Evolutionary conservation across 2,888 invertebrate genomes (phyloP).

Genomic region (Leptura quadrifasciata): DNA sequence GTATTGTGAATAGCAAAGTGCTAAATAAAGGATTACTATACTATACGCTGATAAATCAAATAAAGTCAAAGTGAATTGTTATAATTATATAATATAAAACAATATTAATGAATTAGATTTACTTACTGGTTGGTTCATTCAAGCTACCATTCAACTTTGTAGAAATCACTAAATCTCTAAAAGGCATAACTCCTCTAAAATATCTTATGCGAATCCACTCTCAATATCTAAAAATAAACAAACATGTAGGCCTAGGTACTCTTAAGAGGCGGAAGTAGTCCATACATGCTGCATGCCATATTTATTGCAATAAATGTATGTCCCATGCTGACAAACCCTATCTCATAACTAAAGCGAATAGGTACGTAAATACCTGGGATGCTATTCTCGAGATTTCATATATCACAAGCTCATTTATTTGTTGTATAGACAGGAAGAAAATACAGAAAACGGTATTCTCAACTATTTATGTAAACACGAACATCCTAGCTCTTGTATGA

Average conservation of each 20-base stretch:
- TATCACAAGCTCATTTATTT: background rate
- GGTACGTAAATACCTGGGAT: background rate
- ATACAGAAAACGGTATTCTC: background rate
- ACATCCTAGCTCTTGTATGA: background rate
- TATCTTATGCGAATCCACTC: no score
- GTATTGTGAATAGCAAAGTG: no score
- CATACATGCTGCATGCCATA: background rate
- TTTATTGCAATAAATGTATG: background rate
- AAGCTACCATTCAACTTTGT: no score
- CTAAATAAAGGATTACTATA: no score
- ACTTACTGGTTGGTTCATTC: no score
- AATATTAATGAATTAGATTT: no score
- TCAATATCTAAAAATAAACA: background rate
- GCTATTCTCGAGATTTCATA: background rate
- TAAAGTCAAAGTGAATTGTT: no score
- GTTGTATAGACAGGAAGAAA: background rate
- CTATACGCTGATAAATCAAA: no score
- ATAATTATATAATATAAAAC: no score
- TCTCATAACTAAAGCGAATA: background rate
- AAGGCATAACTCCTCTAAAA: no score
- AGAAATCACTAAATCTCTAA: no score
- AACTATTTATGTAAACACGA: background rate
- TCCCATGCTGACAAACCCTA: background rate
- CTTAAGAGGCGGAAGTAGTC: background rate
- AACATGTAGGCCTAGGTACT: background rate